Base-by-base conservation (phyloP, 2,113 vertebrate genomes). In the Rhadina sibilatrix region DNA sequence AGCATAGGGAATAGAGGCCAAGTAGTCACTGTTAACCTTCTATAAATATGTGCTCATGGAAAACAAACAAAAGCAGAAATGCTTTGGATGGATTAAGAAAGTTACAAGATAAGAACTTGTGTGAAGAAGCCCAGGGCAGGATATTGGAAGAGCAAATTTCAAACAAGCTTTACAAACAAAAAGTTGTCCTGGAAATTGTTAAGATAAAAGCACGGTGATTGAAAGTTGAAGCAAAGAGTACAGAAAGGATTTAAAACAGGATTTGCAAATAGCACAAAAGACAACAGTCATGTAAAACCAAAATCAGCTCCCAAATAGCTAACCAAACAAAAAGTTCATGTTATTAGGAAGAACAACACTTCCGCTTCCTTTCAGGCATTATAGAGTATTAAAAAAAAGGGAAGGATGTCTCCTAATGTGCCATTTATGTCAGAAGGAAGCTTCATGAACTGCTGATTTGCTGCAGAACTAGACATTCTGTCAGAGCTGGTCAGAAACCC, bases 401-500 rank as follows among this genome's bases (percentile, higher is more conserved):
- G 38, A 38, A 80, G 15, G 35, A 40, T 38, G 15, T 83, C 31
- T 89, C 40, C 56, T 42, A 56, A 71, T 27, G 31, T 27, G 37
- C 49, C 53, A 33, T 40, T 91, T 64, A 28, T 21, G 18, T 90
- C 69, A 89, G 61, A 35, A 82, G 25, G 27, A 78, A 28, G 19
- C 54, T 80, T 86, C 38, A 47, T 35, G 63, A 83, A 63, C 76
- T 57, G 49, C 61, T 52, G 3, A 46, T 94, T 40, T 78, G 22
- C 83, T 92, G 47, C 80, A 77, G 80, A 63, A 77, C 71, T 50
- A 63, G 71, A 64, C 70, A 90, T 66, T 77, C 77, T 75, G 69
- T 57, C 75, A 90, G 85, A 93, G 50, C 63, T 90, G 68, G 42
- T 81, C 83, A 96, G 85, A 94, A 94, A 86, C 52, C 61, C 23